These are phyloP conservation scores for Anarhynchus alexandrinus DNA, from an alignment of 2,113 vertebrate species.

Conservation along the genomic window DNA sequence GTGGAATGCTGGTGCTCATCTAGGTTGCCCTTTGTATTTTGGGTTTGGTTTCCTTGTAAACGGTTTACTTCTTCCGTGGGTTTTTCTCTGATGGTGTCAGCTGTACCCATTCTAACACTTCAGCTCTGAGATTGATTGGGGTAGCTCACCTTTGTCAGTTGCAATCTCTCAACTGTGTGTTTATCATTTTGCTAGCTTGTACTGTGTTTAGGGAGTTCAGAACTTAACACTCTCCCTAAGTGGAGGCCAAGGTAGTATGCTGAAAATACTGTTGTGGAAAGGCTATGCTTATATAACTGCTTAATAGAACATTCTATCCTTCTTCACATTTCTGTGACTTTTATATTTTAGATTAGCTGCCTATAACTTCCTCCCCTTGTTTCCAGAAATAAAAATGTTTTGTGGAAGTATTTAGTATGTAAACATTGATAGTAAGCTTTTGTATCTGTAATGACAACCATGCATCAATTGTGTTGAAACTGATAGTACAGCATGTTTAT, in stretches of 20 bases:
- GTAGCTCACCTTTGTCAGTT: background rate
- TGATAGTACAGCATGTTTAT: background rate
- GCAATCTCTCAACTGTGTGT: background rate
- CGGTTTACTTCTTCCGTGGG: rapidly evolving
- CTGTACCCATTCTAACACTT: rapidly evolving
- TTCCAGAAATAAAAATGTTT: background rate
- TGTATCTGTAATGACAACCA: background rate
- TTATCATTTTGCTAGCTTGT: background rate
- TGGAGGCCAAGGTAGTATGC: background rate
- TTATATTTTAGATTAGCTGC: background rate
- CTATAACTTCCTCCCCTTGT: background rate
- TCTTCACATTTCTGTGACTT: background rate
- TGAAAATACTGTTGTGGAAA: background rate
- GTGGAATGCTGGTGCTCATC: background rate
- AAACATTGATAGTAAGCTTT: background rate
- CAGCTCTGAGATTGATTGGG: background rate
- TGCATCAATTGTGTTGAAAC: background rate
- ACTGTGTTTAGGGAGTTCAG: background rate
- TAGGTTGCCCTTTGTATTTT: background rate
- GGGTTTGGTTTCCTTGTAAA: background rate
- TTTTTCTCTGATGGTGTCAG: background rate
- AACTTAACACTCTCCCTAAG: background rate
- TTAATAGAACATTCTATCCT: background rate
- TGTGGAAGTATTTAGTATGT: background rate
- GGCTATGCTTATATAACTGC: background rate